Evolutionary conservation across 2,113 vertebrate genomes (phyloP), one percentile per base, ranked within the genome.

Genomic region (Mus spicilegus): DNA sequence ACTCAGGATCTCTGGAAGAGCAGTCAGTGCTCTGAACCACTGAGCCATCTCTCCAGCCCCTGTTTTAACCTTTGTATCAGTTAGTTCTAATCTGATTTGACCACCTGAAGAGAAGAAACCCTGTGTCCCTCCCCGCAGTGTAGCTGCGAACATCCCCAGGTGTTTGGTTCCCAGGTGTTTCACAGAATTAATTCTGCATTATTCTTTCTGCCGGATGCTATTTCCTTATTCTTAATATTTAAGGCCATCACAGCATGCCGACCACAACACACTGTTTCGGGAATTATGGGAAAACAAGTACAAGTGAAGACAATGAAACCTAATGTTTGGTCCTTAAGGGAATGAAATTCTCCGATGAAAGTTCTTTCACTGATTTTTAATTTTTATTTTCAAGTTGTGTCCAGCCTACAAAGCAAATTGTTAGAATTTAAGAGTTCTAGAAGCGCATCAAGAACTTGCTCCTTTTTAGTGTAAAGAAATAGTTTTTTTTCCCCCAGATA

Each of bases 361-460:
- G 67, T 39, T 69, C 61, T 49, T 56, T 96, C 63, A 70, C 49
- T 61, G 20, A 42, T 84, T 63, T 85, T 93, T 73, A 87, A 39
- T 22, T 92, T 22, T 90, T 90, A 82, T 80, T 90, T 95, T 97
- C 39, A 82, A 63, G 76, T 80, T 95, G 39, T 49, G 24, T 69
- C 20, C 46, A 86, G 36, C 42, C 85, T 86, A 78, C 76, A 93
- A 89, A 63, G 73, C 20, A 85, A 73, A 16, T 58, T 14, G 10
- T 91, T 78, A 61, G 28, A 36, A 78, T 22, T 63, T 58, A 77
- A 93, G 81, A 75, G 72, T 78, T 75, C 9, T 77, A 93, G 30
- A 77, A 65, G 22, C 20, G 9, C 4, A 16, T 69, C 7, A 19
- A 16, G 49, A 87, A 56, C 17, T 81, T 87, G 0, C 14, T 87